Evolutionary conservation across 2,113 vertebrate species (phyloP).

Genomic region (Gila orcuttii): DNA sequence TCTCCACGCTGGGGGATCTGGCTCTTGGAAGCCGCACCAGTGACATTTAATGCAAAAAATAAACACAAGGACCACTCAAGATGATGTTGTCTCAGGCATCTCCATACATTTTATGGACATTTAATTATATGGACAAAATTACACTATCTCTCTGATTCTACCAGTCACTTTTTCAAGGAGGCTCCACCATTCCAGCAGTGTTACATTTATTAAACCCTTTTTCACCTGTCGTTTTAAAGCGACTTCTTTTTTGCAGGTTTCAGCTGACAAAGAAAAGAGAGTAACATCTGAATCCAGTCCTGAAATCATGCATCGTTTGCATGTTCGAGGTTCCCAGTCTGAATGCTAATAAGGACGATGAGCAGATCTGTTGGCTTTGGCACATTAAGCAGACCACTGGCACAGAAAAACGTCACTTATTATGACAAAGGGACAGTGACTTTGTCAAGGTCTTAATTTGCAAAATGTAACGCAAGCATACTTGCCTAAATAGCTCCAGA

Average conservation of each 20-base stretch:
- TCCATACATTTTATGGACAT: neutral
- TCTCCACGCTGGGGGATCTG: slow-evolving; percentile 87
- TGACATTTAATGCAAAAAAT: slow-evolving; percentile 61
- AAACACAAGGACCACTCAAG: slow-evolving; percentile 10
- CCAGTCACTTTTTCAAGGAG: neutral
- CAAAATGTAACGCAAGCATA: neutral
- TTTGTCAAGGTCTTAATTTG: slow-evolving; percentile 22
- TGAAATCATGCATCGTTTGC: neutral
- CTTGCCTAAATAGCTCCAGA: slow-evolving; percentile 18
- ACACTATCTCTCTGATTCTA: neutral
- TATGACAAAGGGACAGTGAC: slow-evolving; percentile 1
- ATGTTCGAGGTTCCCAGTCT: neutral
- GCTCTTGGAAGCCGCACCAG: slow-evolving; percentile 76
- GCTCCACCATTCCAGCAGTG: neutral
- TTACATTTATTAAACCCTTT: neutral
- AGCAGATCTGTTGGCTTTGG: neutral
- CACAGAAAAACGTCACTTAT: too few species aligned
- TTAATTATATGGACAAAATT: neutral
- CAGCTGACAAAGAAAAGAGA: neutral
- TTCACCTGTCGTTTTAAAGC: neutral
- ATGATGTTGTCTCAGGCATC: slow-evolving; percentile 1
- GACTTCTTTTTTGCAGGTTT: neutral
- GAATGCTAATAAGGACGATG: neutral
- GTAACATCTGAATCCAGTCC: neutral
- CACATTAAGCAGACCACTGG: neutral